Evolutionary conservation across 2,888 invertebrate species (phyloP).

Genomic region (Anthoptus insignis): DNA sequence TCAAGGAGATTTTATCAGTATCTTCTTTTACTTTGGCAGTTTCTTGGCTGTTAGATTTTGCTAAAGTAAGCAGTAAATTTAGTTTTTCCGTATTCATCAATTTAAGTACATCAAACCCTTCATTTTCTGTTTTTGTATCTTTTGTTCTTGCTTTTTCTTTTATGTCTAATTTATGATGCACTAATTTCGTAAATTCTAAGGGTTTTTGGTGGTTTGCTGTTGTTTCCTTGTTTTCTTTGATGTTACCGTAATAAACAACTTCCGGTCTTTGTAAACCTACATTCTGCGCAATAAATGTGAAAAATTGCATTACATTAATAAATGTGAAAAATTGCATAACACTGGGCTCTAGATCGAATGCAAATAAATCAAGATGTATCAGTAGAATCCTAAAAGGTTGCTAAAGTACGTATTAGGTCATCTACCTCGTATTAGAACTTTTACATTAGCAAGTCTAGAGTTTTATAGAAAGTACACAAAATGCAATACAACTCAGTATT

Average conservation of each 20-base stretch:
- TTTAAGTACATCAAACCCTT: background rate
- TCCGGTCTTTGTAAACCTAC: slow-evolving; percentile 5
- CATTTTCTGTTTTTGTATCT: background rate
- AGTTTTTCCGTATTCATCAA: background rate
- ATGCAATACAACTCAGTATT: too few species aligned
- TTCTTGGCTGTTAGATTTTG: background rate
- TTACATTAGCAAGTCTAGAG: too few species aligned
- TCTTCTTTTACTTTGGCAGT: too few species aligned
- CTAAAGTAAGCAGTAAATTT: too few species aligned
- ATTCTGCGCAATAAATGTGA: slow-evolving; percentile 5
- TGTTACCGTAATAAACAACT: background rate
- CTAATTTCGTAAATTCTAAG: background rate
- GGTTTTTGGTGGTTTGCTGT: background rate
- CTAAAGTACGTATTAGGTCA: too few species aligned
- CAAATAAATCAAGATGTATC: too few species aligned
- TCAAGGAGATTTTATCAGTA: background rate
- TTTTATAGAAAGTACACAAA: too few species aligned
- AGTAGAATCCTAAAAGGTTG: too few species aligned
- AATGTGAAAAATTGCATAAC: too few species aligned
- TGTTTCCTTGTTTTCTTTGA: background rate
- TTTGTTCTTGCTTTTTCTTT: background rate
- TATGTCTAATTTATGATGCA: background rate
- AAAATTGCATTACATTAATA: too few species aligned
- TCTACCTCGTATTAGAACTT: too few species aligned
- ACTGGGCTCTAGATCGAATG: too few species aligned